phyloP scores from a whole-genome alignment of 92 coral and sea anemone species.

The Zoanthus sansibaricus region DNA sequence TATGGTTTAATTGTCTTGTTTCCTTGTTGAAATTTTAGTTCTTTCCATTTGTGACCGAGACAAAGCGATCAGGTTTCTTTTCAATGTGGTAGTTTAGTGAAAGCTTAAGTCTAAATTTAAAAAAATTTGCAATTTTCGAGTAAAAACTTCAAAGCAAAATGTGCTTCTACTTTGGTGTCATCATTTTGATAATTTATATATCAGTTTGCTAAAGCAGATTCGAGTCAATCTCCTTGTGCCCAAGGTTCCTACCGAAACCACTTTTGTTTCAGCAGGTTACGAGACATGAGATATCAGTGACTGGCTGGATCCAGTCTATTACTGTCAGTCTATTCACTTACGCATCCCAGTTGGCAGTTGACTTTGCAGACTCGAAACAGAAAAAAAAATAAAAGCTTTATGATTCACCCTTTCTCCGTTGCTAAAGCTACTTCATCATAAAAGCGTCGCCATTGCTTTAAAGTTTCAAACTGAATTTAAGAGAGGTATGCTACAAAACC shows the following conservation, averaged over 20 bases:
- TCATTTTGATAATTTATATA: background rate
- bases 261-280: conserved; percentile 22
- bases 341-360: background rate
- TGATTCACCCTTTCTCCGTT: background rate
- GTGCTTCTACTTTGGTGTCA: background rate
- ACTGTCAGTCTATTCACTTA: background rate
- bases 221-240: background rate
- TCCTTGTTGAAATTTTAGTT: background rate
- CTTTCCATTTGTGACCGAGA: background rate
- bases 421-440: background rate
- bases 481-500: background rate
- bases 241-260: background rate
- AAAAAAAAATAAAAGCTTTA: background rate
- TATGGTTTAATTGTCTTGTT: background rate
- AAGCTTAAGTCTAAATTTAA: background rate
- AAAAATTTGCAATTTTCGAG: background rate
- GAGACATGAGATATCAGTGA: background rate
- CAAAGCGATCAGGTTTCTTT: background rate
- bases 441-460: background rate
- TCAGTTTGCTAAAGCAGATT: background rate
- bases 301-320: background rate
- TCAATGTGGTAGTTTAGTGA: background rate
- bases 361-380: background rate
- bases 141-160: background rate
- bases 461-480: background rate